phyloP scores from a whole-genome alignment of 2,888 invertebrate species.

The Resseliella maxima region DNA sequence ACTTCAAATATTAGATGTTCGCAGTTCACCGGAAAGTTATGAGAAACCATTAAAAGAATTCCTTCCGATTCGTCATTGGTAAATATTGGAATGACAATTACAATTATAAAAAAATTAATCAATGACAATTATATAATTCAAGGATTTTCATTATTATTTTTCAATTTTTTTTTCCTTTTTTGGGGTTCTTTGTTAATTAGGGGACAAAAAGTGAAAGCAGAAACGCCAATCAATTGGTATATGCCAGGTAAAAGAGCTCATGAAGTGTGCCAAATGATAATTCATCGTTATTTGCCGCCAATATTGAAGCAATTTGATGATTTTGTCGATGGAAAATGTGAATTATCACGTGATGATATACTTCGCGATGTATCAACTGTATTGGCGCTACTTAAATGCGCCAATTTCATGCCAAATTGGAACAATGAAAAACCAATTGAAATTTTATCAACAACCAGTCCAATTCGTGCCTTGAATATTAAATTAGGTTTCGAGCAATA shows the following conservation, averaged over 20 bases:
- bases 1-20: slow-evolving; percentile 73
- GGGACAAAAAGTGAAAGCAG: slow-evolving; percentile 73
- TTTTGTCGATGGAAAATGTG: slow-evolving; percentile 70
- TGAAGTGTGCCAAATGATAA: slow-evolving; percentile 73
- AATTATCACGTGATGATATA: slow-evolving; percentile 75
- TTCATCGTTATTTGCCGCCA: slow-evolving; percentile 74
- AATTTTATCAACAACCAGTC: slow-evolving; percentile 57
- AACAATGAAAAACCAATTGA: slow-evolving; percentile 68
- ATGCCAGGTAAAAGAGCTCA: slow-evolving; percentile 79
- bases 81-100: no score
- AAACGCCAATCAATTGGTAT: slow-evolving; percentile 81
- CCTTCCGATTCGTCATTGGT: slow-evolving; percentile 80
- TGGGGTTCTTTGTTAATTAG: neutral
- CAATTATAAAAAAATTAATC: neutral
- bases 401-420: slow-evolving; percentile 76
- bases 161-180: neutral
- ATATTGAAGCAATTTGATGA: slow-evolving; percentile 73
- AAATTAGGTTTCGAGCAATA: slow-evolving; percentile 67
- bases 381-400: slow-evolving; percentile 74
- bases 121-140: neutral
- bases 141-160: neutral
- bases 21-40: slow-evolving; percentile 73
- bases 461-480: slow-evolving; percentile 67
- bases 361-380: slow-evolving; percentile 77
- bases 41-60: slow-evolving; percentile 75